phyloP scores from a whole-genome alignment of 2,797 vertebrate genomes.

The Sorex maritimensis region DNA sequence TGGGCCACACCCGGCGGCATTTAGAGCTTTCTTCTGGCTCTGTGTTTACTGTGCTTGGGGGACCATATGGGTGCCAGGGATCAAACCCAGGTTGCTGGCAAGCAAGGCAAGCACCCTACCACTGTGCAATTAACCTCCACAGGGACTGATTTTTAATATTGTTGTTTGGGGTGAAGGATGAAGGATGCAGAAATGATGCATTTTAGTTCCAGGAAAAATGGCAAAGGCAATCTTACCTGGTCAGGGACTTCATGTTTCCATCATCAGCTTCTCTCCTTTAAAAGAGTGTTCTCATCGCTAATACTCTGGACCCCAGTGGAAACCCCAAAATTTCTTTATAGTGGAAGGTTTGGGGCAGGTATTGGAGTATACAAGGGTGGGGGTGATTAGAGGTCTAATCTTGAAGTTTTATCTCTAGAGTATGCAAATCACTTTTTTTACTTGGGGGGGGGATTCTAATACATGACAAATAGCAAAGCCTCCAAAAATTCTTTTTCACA shows the following conservation, averaged over 20 bases:
- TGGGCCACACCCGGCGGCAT: no score
- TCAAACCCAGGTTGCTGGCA: no score
- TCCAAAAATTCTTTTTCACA: background rate
- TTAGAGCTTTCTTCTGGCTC: no score
- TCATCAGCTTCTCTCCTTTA: background rate
- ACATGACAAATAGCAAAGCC: constrained; percentile 27
- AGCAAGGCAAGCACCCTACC: no score
- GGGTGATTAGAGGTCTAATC: background rate
- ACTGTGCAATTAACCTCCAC: no score
- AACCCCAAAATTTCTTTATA: background rate
- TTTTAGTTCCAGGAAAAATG: constrained; percentile 8
- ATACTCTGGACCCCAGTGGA: background rate
- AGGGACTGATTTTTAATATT: background rate
- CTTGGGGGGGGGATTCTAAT: background rate
- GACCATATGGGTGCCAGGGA: no score
- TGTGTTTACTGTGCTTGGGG: no score
- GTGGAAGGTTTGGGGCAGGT: background rate
- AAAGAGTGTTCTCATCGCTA: background rate
- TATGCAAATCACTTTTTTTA: constrained; percentile 8
- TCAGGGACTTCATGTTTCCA: no score
- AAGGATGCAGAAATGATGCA: constrained; percentile 1
- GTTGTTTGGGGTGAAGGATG: background rate
- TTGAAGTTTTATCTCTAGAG: background rate
- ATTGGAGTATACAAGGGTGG: background rate
- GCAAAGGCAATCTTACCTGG: background rate